Percentiles rank a stretch among this genome's conserved stretches.
These are phyloP conservation scores for Prosopocoilus inquinatus DNA, from an alignment of 2,888 invertebrate genomes.

Conservation along the genomic window DNA sequence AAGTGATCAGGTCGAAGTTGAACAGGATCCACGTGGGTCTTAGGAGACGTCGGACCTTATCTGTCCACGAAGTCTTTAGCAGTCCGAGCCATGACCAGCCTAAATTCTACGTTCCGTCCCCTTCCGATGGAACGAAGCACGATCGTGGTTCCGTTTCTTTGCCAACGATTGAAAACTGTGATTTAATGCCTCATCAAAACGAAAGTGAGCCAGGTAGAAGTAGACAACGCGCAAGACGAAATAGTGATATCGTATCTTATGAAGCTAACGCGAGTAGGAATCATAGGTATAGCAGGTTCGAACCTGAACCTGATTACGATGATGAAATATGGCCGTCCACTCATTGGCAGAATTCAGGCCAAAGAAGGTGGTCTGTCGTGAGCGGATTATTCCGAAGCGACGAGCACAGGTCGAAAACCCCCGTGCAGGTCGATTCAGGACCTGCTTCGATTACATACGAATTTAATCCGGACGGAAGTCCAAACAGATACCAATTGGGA, in stretches of 20 bases:
- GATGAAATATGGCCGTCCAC: constrained; percentile 23
- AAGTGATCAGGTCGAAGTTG: constrained; percentile 63
- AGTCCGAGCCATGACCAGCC: constrained; percentile 51
- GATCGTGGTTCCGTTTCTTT: constrained; percentile 32
- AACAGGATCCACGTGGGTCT: constrained; percentile 70
- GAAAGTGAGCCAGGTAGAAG: constrained; percentile 18
- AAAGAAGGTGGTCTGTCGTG: constrained; percentile 43
- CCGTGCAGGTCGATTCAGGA: constrained; percentile 25
- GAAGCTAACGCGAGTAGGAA: constrained; percentile 26
- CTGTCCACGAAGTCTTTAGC: constrained; percentile 66
- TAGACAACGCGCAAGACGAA: constrained; percentile 28
- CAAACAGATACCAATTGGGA: constrained; percentile 20
- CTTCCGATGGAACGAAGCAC: constrained; percentile 31
- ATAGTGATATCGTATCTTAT: constrained; percentile 11
- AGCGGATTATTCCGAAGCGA: constrained; percentile 33
- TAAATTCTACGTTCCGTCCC: constrained; percentile 72
- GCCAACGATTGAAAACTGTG: constrained; percentile 24
- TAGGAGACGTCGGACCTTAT: constrained; percentile 63
- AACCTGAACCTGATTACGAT: constrained; percentile 50
- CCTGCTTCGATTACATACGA: constrained; percentile 26
- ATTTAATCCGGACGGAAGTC: constrained; percentile 18
- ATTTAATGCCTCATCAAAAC: constrained; percentile 8
- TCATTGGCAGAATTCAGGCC: constrained; percentile 12
- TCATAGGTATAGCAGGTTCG: constrained; percentile 46
- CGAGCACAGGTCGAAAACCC: constrained; percentile 20